Evolutionary conservation across 2,888 invertebrate genomes (phyloP), one percentile per base, ranked within the genome.

Genomic region (Hoplodrina ambigua): DNA sequence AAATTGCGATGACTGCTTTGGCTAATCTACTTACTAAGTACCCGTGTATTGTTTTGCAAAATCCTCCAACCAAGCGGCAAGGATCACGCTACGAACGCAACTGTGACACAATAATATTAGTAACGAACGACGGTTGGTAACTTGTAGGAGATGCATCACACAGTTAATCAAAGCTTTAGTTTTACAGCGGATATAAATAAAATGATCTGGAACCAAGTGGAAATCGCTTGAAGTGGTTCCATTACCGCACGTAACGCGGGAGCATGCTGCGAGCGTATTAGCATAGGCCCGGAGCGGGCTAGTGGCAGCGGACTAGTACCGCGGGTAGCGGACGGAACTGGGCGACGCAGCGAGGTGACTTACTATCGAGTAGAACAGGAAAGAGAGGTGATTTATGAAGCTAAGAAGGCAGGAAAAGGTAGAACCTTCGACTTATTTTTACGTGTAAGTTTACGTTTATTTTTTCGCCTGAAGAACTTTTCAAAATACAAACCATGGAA

Each of bases 231-330:
- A 89, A 92, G 91, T 90, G 88, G 92, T 87, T 84, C 92, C 87
- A 94, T 93, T 93, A 93, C 85, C 70, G 87, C 85, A 91, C 92
- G 94, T 94, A 94, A 92, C 92, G 86, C 93, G 87, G 94, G 88
- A 93, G 94, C 93, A 71, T 76, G 80, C 83, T 77, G 81, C 69
- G 67, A 58, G 52, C 69, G 81, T 60, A 91, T 92, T 93, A 90
- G 87, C 92, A 92, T 92, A 89, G 88, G 80, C 89, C 89, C 78
- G 65, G 49, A 73, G 83, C 79, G 53, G 44, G 33, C 65, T 11
- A 61, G 72, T 52, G 69, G 67, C 80, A 69, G 25, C 1, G 25
- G 25, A 25, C 25, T 25, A 25, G 83, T 83, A 85, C 87, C 70
- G 76, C 37, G 54, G 15, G 33, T 41, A 13, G 44, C 11, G 17